Conservation (phyloP, 1,140 invertebrate genomes). For the Delia radicum region DNA sequence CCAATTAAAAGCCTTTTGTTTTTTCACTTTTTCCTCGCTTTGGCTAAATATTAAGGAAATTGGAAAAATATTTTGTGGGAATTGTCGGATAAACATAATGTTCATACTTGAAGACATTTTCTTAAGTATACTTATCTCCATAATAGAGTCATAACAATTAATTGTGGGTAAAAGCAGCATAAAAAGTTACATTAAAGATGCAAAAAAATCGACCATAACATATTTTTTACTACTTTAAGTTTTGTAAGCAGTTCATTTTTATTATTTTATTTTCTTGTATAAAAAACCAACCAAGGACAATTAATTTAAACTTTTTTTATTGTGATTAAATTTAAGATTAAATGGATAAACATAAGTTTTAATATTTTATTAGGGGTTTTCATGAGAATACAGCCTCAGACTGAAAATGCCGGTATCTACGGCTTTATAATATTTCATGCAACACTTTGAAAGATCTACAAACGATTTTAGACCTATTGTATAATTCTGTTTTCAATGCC, state of each 20-base stretch:
- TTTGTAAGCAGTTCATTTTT: conserved; percentile 8
- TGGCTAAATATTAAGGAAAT: background rate
- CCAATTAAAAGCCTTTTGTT: background rate
- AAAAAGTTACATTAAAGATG: background rate
- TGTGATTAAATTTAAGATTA: background rate
- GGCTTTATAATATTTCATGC: too few relatives aligned
- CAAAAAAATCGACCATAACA: background rate
- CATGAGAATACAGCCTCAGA: too few relatives aligned
- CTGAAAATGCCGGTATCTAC: too few relatives aligned
- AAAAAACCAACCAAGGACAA: background rate
- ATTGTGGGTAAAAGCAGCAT: conserved; percentile 36
- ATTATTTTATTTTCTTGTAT: background rate
- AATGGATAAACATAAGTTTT: background rate
- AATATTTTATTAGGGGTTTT: too few relatives aligned
- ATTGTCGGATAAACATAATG: background rate
- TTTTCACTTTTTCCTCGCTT: too few relatives aligned
- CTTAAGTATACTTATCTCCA: conserved; percentile 38
- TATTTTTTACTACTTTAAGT: background rate
- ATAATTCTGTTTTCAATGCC: too few relatives aligned
- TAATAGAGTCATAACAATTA: conserved; percentile 56
- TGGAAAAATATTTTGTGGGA: background rate
- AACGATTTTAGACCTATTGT: too few relatives aligned
- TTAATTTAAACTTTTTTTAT: background rate
- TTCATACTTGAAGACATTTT: background rate
- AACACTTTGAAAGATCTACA: too few relatives aligned